Conservation (phyloP, 2,888 invertebrate genomes). For the Rhagonycha fulva region DNA sequence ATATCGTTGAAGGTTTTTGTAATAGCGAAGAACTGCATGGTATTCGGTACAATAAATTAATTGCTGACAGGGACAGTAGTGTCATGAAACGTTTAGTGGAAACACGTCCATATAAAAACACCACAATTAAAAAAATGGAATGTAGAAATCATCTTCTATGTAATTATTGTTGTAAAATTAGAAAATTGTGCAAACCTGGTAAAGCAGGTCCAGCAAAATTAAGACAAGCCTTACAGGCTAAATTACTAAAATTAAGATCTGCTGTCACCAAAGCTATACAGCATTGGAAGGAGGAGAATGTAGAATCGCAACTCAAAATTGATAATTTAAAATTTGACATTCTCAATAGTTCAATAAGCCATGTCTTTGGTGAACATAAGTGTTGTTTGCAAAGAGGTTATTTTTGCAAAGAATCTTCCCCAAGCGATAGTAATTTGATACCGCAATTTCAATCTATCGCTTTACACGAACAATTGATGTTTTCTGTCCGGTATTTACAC, state of each 20-base stretch:
- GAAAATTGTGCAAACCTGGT: background rate
- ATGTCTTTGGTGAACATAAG: conserved; percentile 16
- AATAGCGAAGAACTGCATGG: conserved; percentile 25
- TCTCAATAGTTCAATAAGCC: conserved; percentile 4
- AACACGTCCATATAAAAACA: conserved; percentile 9
- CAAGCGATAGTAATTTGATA: background rate
- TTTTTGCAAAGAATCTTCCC: conserved; percentile 7
- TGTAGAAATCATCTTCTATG: conserved; percentile 29
- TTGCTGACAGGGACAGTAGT: conserved; percentile 31
- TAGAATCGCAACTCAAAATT: conserved; percentile 1
- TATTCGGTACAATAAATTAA: conserved; percentile 20
- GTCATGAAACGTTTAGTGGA: conserved; percentile 16
- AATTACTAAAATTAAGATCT: conserved; percentile 2
- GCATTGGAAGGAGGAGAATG: conserved; percentile 2
- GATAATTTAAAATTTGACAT: conserved; percentile 10
- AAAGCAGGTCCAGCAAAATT: background rate
- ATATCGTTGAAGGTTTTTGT: conserved; percentile 28
- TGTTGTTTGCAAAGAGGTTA: conserved; percentile 4
- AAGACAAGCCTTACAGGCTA: background rate
- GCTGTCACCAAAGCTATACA: conserved; percentile 5
- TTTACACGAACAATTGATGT: background rate
- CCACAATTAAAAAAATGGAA: conserved; percentile 26
- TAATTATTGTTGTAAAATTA: conserved; percentile 25
- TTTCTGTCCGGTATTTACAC: background rate
- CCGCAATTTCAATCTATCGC: conserved; percentile 8